Conservation (phyloP, 2,113 vertebrate species). For the Petromus typicus region DNA sequence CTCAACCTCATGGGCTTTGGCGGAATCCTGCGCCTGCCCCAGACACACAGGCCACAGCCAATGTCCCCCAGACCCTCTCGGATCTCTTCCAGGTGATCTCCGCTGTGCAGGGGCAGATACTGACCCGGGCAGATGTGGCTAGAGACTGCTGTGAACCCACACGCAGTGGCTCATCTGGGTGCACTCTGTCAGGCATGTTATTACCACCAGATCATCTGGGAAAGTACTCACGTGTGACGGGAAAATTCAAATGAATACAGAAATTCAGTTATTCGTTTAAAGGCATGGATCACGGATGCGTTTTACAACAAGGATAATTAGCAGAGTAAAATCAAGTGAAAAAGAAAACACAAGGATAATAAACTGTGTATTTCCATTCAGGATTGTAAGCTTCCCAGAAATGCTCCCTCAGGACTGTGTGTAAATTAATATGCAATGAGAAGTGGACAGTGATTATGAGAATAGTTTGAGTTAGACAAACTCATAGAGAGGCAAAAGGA, state of each 20-base stretch:
- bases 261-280: background rate
- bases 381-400: background rate
- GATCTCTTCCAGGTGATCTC: background rate
- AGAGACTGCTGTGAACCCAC: background rate
- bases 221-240: background rate
- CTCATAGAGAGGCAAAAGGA: background rate
- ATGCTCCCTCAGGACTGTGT: too few species aligned
- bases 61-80: background rate
- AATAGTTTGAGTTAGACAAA: background rate
- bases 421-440: background rate
- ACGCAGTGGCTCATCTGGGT: background rate
- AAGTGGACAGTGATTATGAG: background rate
- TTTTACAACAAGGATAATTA: background rate
- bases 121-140: background rate
- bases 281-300: background rate
- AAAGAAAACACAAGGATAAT: background rate
- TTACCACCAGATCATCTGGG: background rate
- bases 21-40: background rate
- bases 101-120: background rate
- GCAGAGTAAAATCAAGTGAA: background rate
- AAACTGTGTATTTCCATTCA: background rate
- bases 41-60: background rate
- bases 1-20: background rate
- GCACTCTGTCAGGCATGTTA: background rate
- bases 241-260: background rate